Percentiles rank a stretch among this genome's conserved stretches.
phyloP scores from a whole-genome alignment of 2,797 vertebrate genomes.

The Sarcoramphus papa region DNA sequence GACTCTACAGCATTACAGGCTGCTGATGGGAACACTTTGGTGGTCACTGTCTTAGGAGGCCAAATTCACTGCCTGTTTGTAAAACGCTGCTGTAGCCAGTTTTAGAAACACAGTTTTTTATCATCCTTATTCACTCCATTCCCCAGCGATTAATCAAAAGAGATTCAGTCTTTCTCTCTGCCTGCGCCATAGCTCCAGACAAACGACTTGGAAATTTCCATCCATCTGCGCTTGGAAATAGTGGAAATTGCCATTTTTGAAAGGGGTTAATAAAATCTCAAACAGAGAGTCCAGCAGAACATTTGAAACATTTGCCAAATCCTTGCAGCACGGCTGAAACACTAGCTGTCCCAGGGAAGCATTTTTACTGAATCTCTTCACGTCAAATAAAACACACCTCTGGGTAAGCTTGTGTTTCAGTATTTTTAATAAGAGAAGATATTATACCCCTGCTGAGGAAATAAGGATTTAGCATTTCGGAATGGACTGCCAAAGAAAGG shows the following conservation, averaged over 20 bases:
- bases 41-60: background rate
- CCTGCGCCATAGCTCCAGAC: background rate
- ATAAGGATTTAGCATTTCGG: background rate
- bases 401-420: conserved; percentile 28
- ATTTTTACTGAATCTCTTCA: conserved; percentile 14
- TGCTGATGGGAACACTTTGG: background rate
- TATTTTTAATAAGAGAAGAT: conserved; percentile 37
- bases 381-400: conserved; percentile 49
- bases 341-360: conserved; percentile 10
- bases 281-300: background rate
- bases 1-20: background rate
- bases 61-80: background rate
- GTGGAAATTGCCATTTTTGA: background rate
- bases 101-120: background rate
- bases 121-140: background rate
- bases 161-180: background rate
- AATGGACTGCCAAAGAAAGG: background rate
- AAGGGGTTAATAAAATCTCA: conserved; percentile 43
- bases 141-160: background rate
- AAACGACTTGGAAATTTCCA: conserved; percentile 12
- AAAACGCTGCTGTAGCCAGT: background rate
- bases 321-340: background rate
- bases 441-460: conserved; percentile 33
- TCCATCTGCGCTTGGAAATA: background rate
- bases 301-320: background rate